phyloP scores from a whole-genome alignment of 2,888 invertebrate genomes.

The Pristionchus mayeri region DNA sequence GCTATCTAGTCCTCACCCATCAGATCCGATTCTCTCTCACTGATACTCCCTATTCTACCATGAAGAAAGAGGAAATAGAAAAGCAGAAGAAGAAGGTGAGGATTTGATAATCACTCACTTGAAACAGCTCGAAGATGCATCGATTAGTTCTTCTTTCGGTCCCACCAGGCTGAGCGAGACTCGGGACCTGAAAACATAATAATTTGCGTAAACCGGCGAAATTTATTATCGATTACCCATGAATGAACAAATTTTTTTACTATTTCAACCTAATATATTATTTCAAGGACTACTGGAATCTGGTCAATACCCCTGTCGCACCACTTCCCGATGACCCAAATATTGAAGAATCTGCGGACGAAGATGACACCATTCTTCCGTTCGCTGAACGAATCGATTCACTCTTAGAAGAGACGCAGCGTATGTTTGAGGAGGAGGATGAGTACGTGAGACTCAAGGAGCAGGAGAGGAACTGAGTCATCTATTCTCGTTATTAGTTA shows the following conservation, averaged over 20 bases:
- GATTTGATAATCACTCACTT: no score
- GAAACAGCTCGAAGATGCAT: no score
- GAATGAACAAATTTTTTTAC: no score
- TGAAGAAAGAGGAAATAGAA: background rate
- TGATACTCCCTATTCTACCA: background rate
- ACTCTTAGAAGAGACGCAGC: background rate
- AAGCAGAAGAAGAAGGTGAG: background rate
- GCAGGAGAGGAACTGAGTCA: no score
- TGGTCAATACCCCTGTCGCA: background rate
- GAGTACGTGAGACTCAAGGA: no score
- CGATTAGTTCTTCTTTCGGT: no score
- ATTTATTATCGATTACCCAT: no score
- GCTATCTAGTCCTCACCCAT: background rate
- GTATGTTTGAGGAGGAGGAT: background rate
- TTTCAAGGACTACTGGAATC: background rate
- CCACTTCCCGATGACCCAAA: background rate
- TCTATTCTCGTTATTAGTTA: no score
- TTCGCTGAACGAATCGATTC: background rate
- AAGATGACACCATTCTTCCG: background rate
- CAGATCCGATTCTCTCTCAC: background rate
- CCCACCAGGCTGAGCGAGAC: no score
- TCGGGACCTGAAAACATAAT: no score
- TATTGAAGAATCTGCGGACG: background rate
- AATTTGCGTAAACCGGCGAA: no score
- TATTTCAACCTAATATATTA: background rate